Base-by-base conservation (phyloP, 2,113 vertebrate genomes). In the Otis tarda region DNA sequence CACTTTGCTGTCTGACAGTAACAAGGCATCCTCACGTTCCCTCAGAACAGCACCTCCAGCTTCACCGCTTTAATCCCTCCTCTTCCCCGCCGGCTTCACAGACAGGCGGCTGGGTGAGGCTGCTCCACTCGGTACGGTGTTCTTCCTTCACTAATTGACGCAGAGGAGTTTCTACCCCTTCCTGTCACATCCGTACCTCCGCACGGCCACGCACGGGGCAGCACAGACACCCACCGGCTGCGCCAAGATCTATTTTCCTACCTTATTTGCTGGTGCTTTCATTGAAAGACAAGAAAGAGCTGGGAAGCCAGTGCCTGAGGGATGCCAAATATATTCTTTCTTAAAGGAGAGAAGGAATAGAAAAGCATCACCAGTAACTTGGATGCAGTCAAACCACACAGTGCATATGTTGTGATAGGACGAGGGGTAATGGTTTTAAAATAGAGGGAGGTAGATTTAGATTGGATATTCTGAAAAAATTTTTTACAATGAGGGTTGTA, bases 131-230 rank as follows among this genome's bases (percentile, higher is more conserved):
- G 37, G 45, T 52, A 43, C 4, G 0, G 31, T 45, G 30, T 33
- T 52, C 35, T 63, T 55, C 56, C 67, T 64, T 52, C 33, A 6
- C 33, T 68, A 24, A 16, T 27, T 39, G 61, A 52, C 82, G 47
- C 18, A 74, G 27, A 78, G n/a, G 43, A 57, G 30, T 27, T 95
- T 56, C 82, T 69, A 13, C 33, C 35, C 35, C 23, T 30, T 35
- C 9, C 22, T 30, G 61, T 28, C 74, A 59, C 86, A 68, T 18
- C 47, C 56, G 69, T 69, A 59, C 86, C 64, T 20, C 47, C 60
- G 69, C 77, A n/a, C 0, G 2, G 22, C 55, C 73, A 55, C 0
- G 3, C 19, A 5, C 23, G 0, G 17, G 60, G 69, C 87, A 89
- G 69, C 43, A 50, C 41, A 53, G 50, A 10, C 47, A 27, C 50